Evolutionary conservation across 2,113 vertebrate species (phyloP).

Genomic region (Bos javanicus): DNA sequence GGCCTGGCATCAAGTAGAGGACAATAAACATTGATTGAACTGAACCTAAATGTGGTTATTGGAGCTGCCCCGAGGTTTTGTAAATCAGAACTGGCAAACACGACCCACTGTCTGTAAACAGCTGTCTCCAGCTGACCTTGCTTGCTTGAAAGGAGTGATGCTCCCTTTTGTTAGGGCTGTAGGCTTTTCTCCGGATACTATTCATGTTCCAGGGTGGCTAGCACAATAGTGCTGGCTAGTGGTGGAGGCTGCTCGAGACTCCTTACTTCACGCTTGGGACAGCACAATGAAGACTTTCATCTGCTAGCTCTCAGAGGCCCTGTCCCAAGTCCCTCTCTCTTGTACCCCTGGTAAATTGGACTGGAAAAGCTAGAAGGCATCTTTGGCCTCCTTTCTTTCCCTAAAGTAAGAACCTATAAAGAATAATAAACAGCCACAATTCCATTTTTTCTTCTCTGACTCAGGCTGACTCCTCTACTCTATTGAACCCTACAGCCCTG

Average conservation of each 20-base stretch:
- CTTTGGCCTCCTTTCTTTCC: neutral
- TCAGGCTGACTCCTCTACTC: neutral
- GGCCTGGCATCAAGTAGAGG: neutral
- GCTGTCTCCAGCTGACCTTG: neutral
- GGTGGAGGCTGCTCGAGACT: neutral
- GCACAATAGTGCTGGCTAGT: neutral
- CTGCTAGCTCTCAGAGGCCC: neutral
- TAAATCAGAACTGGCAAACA: slow-evolving; percentile 22
- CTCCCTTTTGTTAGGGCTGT: neutral
- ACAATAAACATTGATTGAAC: slow-evolving; percentile 36
- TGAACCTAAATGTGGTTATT: slow-evolving; percentile 22
- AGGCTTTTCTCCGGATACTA: neutral
- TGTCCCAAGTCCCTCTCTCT: neutral
- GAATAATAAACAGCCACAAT: neutral
- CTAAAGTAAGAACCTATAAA: neutral
- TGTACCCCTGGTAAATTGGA: neutral
- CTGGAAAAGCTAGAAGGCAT: neutral
- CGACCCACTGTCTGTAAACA: neutral
- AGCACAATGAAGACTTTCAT: neutral
- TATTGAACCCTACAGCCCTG: neutral
- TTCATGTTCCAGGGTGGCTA: neutral
- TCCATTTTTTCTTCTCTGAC: neutral
- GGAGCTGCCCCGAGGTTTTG: neutral
- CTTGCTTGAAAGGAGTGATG: neutral
- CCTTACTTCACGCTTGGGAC: neutral